These are phyloP conservation scores for Ligdia adustata DNA, from an alignment of 2,888 invertebrate species.

Conservation along the genomic window DNA sequence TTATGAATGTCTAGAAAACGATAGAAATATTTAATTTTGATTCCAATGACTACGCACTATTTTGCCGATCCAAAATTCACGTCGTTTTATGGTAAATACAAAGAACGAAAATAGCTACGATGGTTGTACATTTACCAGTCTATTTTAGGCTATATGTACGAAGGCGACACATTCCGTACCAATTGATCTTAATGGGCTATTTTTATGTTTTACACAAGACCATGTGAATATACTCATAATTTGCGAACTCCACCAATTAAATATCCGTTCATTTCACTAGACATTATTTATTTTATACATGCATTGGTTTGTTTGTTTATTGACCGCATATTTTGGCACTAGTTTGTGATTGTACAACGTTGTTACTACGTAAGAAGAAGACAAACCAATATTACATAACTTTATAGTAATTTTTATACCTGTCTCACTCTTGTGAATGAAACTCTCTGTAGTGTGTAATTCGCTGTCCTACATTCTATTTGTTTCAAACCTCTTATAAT, in stretches of 20 bases:
- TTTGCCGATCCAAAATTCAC: no score
- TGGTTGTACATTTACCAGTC: no score
- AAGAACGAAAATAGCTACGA: no score
- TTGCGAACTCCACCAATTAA: not conserved
- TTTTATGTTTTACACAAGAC: constrained; percentile 1
- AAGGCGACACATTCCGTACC: not conserved
- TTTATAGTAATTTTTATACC: constrained; percentile 24
- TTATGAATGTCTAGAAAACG: no score
- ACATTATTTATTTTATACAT: not conserved
- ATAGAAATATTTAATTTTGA: no score
- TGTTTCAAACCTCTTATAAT: constrained; percentile 39
- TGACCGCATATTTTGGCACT: constrained; percentile 20
- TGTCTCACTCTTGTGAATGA: constrained; percentile 47
- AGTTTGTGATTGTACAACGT: not conserved
- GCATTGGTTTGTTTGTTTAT: no score
- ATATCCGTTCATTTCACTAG: not conserved
- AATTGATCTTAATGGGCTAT: constrained; percentile 15
- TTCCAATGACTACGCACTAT: no score
- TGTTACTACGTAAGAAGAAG: constrained; percentile 19
- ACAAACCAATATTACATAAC: constrained; percentile 13
- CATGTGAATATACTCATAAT: constrained; percentile 1
- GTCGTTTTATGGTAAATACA: no score
- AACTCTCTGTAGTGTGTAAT: constrained; percentile 37
- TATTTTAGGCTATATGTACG: no score
- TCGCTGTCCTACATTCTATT: constrained; percentile 43